Conservation (phyloP, 2,797 vertebrate species). For the Gallinago nigripennis region DNA sequence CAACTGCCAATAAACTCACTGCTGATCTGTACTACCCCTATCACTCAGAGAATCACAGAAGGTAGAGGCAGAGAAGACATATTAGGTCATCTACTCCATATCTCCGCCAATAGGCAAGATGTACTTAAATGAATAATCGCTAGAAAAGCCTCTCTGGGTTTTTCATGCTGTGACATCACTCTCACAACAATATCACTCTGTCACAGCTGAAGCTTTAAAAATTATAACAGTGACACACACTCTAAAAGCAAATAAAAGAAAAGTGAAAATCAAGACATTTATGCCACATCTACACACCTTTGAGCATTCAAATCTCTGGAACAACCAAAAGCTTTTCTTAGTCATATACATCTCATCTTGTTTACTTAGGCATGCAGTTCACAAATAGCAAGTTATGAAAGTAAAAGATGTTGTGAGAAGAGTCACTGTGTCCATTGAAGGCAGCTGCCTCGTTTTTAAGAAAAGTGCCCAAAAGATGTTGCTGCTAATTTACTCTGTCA, state of each 20-base stretch:
- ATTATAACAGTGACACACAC: neutral
- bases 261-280: neutral
- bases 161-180: constrained; percentile 5
- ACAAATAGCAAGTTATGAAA: neutral
- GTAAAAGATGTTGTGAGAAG: neutral
- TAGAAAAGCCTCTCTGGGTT: neutral
- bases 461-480: neutral
- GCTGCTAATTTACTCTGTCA: neutral
- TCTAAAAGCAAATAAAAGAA: neutral
- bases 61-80: neutral
- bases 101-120: neutral
- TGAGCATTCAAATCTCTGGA: neutral
- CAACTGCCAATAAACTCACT: neutral
- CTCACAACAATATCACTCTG: neutral
- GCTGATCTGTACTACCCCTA: neutral
- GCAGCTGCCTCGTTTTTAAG: neutral
- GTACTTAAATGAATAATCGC: neutral
- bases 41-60: neutral
- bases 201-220: neutral
- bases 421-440: neutral
- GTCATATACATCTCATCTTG: neutral
- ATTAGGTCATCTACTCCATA: neutral
- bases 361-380: neutral
- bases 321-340: neutral
- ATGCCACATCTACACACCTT: neutral